Percentiles rank a stretch among this genome's conserved stretches.
Conservation (phyloP, 2,113 vertebrate genomes). For the Stegastes partitus region DNA sequence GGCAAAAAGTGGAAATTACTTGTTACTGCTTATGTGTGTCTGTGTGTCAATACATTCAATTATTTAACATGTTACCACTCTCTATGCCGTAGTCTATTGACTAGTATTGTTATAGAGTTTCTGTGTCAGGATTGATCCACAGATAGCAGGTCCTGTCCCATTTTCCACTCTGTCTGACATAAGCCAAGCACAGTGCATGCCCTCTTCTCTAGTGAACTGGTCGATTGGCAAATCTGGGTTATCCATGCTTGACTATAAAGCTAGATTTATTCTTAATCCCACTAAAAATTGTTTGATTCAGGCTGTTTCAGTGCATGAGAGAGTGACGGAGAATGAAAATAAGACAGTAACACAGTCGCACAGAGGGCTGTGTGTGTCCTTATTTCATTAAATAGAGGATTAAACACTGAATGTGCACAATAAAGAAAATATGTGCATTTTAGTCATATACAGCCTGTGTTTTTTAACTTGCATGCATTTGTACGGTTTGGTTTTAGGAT, state of each 20-base stretch:
- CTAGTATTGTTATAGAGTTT: constrained; percentile 50
- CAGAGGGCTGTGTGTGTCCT: background rate
- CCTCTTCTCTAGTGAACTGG: constrained; percentile 28
- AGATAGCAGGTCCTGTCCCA: constrained; percentile 52
- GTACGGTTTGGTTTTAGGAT: background rate
- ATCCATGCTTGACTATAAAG: constrained; percentile 52
- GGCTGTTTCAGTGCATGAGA: constrained; percentile 6
- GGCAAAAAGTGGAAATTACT: constrained; percentile 27
- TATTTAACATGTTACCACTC: constrained; percentile 56
- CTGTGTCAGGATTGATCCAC: constrained; percentile 65
- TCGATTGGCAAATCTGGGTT: constrained; percentile 72
- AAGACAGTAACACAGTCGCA: background rate
- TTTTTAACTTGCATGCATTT: background rate
- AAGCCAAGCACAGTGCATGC: constrained; percentile 23
- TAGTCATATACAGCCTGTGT: accelerated
- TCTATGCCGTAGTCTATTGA: constrained; percentile 55
- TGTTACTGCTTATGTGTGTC: constrained; percentile 14
- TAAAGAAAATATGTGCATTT: background rate
- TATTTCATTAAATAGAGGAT: constrained; percentile 2
- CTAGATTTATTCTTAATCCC: constrained; percentile 70
- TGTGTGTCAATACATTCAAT: constrained; percentile 65
- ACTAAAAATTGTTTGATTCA: constrained; percentile 37
- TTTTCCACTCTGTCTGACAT: constrained; percentile 45
- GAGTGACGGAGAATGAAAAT: background rate
- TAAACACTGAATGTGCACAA: background rate